phyloP scores from a whole-genome alignment of 2,113 vertebrate genomes.

The Coturnix japonica region DNA sequence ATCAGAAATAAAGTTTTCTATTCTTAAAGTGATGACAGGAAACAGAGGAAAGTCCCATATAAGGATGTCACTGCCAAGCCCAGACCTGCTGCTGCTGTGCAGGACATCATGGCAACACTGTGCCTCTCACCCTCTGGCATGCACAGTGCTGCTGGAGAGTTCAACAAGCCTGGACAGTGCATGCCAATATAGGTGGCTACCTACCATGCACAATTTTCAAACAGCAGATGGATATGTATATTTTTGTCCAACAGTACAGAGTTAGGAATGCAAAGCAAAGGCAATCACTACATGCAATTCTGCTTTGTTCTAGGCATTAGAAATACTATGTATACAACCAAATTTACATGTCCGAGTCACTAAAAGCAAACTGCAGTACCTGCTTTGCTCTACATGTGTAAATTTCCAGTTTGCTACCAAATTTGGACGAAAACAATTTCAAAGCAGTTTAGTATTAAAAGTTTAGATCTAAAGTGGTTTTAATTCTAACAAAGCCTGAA shows the following conservation, averaged over 20 bases:
- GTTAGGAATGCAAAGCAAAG: background rate
- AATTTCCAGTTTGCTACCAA: background rate
- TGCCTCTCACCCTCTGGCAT: background rate
- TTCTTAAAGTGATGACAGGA: background rate
- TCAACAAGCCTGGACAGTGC: background rate
- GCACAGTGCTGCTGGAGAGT: background rate
- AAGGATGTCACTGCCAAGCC: background rate
- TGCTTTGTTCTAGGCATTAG: background rate
- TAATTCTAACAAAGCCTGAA: background rate
- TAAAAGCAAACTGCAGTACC: background rate
- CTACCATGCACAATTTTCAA: background rate
- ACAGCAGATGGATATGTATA: background rate
- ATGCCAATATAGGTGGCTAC: background rate
- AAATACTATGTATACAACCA: background rate
- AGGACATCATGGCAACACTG: too few relatives aligned
- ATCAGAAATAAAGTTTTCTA: background rate
- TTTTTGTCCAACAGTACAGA: background rate
- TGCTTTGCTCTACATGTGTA: background rate
- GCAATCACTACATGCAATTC: background rate
- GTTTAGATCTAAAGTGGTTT: background rate
- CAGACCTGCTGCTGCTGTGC: background rate
- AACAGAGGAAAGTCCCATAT: background rate
- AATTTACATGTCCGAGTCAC: background rate
- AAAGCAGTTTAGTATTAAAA: background rate
- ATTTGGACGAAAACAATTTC: background rate